These are phyloP conservation scores for Apoda limacodes DNA, from an alignment of 2,888 invertebrate species.

Conservation along the genomic window DNA sequence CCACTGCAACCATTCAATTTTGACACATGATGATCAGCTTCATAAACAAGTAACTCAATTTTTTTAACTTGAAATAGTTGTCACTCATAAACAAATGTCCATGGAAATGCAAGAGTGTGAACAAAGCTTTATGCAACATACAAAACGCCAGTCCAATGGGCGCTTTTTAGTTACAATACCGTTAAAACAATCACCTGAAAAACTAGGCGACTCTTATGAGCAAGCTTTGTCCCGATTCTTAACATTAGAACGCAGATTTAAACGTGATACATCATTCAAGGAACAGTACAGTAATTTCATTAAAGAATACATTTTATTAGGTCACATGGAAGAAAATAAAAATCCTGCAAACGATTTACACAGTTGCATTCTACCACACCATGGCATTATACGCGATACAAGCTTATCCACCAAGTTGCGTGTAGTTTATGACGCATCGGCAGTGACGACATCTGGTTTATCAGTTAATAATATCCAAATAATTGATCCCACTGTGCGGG, in stretches of 20 bases:
- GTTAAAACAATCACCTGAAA: background rate
- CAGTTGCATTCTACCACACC: too few relatives aligned
- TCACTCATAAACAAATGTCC: slow-evolving; percentile 5
- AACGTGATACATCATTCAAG: slow-evolving; percentile 4
- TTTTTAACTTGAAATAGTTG: too few relatives aligned
- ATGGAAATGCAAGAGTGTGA: slow-evolving; percentile 20
- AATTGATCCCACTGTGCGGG: slow-evolving; percentile 14
- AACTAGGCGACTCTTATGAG: background rate
- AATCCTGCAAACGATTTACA: too few relatives aligned
- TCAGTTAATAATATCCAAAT: slow-evolving; percentile 6
- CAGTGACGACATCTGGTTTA: slow-evolving; percentile 1
- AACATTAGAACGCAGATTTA: slow-evolving; percentile 3
- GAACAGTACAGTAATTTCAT: slow-evolving; percentile 4
- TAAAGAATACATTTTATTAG: too few relatives aligned
- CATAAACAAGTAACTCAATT: too few relatives aligned
- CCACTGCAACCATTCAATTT: too few relatives aligned
- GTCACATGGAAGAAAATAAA: too few relatives aligned
- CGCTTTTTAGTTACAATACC: background rate
- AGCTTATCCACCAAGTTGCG: too few relatives aligned
- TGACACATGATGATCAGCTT: too few relatives aligned
- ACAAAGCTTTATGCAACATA: slow-evolving; percentile 10
- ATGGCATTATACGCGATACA: too few relatives aligned
- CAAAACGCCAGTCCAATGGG: slow-evolving; percentile 5
- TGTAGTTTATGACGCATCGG: too few relatives aligned
- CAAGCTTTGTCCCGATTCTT: background rate